Evolutionary conservation across 1,140 invertebrate genomes (phyloP), one percentile per base, ranked within the genome.

Genomic region (Nixonia krombeini): DNA sequence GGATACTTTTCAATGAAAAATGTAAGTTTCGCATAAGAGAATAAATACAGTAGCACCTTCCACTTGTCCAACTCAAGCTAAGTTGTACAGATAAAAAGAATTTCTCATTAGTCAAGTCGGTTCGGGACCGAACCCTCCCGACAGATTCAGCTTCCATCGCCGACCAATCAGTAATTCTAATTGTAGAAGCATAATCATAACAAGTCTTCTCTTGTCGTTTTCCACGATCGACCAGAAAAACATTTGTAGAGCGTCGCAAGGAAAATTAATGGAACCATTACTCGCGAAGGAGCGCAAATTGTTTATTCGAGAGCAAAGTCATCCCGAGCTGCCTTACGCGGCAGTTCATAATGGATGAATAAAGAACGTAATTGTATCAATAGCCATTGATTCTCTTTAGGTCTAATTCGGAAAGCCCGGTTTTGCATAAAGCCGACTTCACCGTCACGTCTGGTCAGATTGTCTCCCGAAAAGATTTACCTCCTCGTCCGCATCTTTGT

Each of bases 1-100:
- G 83, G 83, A 37, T 86, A 85, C 62, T 85, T 85, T 66, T 81
- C 83, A 26, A 63, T 85, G 12, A 85, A 85, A 69, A 83, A 82
- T 61, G 84, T 85, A 67, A 85, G 82, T 82, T 57, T 41, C 37
- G 4, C n/a, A 13, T 9, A 0, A 37, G 9, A n/a, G 3, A n/a
- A 31, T 31, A 10, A 31, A 31, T 46, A n/a, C n/a, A n/a, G n/a
- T n/a, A n/a, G n/a, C n/a, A n/a, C n/a, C n/a, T n/a, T 31, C 9
- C 29, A 8, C 12, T 31, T 10, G 29, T 31, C n/a, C n/a, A n/a
- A n/a, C 9, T 8, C 29, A 31, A 31, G 12, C 12, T 8, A 31
- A 31, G 12, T 10, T 31, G 29, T 10, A 52, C 50, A 31, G 50
- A 55, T 33, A 44, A 44, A 25, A 44, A 44, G 17, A n/a, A n/a